Conservation (phyloP, 1,140 invertebrate genomes). For the Trichomalopsis sarcophagae region DNA sequence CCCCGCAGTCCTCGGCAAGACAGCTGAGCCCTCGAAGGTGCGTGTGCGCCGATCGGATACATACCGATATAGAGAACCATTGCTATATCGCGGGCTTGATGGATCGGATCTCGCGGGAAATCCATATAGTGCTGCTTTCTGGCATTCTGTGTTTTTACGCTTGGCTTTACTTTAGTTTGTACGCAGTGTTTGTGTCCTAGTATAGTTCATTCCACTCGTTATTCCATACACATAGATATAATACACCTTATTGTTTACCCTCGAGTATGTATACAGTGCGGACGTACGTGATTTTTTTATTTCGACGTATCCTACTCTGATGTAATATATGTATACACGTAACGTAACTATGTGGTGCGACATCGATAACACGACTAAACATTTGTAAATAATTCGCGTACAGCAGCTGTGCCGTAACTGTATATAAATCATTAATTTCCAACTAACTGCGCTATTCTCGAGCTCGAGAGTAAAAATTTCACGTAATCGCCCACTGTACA, state of each 20-base stretch:
- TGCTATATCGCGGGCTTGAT: neutral
- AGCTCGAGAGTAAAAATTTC: neutral
- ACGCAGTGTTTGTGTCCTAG: constrained; percentile 28
- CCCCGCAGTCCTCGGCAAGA: neutral
- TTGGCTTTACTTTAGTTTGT: constrained; percentile 20
- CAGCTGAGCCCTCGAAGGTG: constrained; percentile 30
- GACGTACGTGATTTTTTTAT: neutral
- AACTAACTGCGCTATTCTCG: no score
- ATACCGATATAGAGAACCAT: neutral
- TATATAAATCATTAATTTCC: no score
- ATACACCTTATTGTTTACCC: neutral
- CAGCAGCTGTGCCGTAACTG: no score
- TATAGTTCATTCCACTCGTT: neutral
- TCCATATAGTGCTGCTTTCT: constrained; percentile 7
- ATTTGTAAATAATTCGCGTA: neutral
- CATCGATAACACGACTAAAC: neutral
- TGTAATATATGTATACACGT: no score
- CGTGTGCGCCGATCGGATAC: neutral
- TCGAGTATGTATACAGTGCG: neutral
- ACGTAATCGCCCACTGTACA: neutral
- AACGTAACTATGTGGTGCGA: no score
- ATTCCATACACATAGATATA: no score
- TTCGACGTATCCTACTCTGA: no score
- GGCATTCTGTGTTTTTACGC: constrained; percentile 16
- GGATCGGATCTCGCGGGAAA: neutral